Conservation (phyloP, 2,888 invertebrate genomes). For the Pandemis cinnamomeana region DNA sequence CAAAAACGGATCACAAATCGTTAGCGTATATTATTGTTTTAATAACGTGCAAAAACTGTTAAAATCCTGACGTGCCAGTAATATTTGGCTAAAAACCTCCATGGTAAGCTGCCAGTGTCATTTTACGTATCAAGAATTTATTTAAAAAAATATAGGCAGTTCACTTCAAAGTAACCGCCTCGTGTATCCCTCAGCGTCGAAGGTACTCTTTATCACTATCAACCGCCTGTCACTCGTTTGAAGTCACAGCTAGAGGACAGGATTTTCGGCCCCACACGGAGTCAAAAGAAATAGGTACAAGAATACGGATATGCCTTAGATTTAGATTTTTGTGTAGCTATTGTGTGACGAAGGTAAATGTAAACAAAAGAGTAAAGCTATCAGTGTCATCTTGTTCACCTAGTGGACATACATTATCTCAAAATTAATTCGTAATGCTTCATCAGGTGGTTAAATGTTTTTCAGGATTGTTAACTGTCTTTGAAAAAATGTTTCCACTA, state of each 20-base stretch:
- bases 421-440: too few species aligned
- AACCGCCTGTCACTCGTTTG: conserved; percentile 27
- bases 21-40: too few species aligned
- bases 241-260: conserved; percentile 7
- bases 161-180: neutral
- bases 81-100: too few species aligned
- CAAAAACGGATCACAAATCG: too few species aligned
- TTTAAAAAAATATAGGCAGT: neutral
- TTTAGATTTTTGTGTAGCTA: neutral
- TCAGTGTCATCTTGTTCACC: neutral
- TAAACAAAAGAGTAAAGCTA: neutral
- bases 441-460: too few species aligned
- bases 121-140: neutral
- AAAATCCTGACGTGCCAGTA: too few species aligned
- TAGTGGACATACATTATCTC: too few species aligned
- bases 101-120: too few species aligned
- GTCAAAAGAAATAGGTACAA: conserved; percentile 24
- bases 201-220: conserved; percentile 16
- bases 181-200: conserved; percentile 8
- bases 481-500: too few species aligned
- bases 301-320: neutral
- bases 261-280: conserved; percentile 24
- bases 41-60: too few species aligned
- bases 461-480: too few species aligned
- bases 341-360: neutral